phyloP scores from a whole-genome alignment of 2,888 invertebrate species.

The Pilophorus perplexus region DNA sequence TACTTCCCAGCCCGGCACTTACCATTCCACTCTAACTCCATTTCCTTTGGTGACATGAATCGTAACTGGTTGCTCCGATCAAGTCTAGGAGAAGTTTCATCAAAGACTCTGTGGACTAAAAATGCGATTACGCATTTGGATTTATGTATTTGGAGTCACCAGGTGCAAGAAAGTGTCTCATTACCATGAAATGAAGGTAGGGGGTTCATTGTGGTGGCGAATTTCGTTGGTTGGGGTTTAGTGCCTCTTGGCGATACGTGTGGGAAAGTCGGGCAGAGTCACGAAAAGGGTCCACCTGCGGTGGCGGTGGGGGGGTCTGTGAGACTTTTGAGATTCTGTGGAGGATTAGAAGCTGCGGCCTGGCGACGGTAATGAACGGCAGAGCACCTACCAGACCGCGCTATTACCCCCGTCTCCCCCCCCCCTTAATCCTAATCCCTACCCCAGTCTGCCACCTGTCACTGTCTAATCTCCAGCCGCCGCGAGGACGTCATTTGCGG shows the following conservation, averaged over 20 bases:
- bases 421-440: no score
- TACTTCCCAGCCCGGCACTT: not conserved
- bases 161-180: no score
- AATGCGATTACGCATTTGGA: no score
- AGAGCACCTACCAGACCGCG: not conserved
- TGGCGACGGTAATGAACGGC: not conserved
- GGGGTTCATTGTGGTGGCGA: no score
- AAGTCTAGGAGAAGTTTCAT: not conserved
- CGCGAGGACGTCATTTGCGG: conserved; percentile 1
- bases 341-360: conserved; percentile 10
- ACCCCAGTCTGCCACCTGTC: no score
- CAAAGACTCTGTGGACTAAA: no score
- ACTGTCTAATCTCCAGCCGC: conserved; percentile 25
- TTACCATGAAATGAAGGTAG: not conserved
- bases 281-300: no score
- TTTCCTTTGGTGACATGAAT: not conserved
- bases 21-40: not conserved
- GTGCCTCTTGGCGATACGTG: no score
- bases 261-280: no score
- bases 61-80: not conserved
- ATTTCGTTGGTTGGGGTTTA: no score
- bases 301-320: no score
- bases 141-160: no score
- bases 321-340: not conserved
- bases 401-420: conserved; percentile 19